Base-by-base conservation (phyloP, 2,888 invertebrate species). In the Entomobrya proxima region DNA sequence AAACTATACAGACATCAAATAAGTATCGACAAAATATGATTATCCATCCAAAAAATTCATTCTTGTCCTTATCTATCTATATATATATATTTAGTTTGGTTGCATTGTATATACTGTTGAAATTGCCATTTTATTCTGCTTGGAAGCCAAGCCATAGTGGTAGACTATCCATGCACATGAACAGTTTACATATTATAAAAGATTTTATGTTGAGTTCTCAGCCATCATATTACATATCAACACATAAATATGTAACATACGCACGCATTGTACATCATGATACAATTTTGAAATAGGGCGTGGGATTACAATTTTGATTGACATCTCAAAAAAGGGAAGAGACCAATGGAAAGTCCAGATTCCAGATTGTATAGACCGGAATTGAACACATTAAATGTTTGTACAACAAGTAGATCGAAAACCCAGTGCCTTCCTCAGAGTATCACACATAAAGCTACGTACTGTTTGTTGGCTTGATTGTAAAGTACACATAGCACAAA, bases 271-370 rank as follows among this genome's bases (percentile, higher is more conserved):
- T 11, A 50, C 4, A 37, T 30, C 15, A 18, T 35, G 13, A 11
- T 58, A 2, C 55, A n/a, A 55, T 50, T 67, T 80, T 82, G 30
- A 83, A 58, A 61, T 44, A 78, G 84, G 84, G 84, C 77, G 84
- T 85, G 72, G 84, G 84, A 85, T 85, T 85, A 85, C 18, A 77
- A n/a, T 85, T 85, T 85, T 85, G 84, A 85, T 85, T 85, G 84
- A 85, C 84, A 72, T 78, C 72, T 24, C 44, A 72, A 27, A 72
- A 50, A 72, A 61, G 32, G 76, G 52, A 61, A 64, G 52, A 69
- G 78, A 37, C 84, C 84, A 85, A 85, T 85, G 78, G 74, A 85
- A 85, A 78, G 77, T 78, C 75, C 69, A 69, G 76, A 83, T 69
- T 76, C 67, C 44, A 35, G 32, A 76, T 30, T 75, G 52, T 35